These are phyloP conservation scores for Microctonus hyperodae DNA, from an alignment of 2,888 invertebrate genomes.

Conservation along the genomic window DNA sequence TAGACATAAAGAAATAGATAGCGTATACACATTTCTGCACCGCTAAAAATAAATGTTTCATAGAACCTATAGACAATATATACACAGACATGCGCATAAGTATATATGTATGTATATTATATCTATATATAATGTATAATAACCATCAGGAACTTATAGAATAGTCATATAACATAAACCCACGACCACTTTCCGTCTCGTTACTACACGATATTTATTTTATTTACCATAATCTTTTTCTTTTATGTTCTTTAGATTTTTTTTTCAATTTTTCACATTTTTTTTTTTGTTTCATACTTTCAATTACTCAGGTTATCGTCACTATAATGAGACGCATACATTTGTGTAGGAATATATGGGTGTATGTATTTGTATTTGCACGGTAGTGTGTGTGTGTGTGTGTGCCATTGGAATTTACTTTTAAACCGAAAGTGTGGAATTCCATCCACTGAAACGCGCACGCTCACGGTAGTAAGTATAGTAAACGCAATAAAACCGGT, in stretches of 20 bases:
- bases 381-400: background rate
- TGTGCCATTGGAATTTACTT: slow-evolving; percentile 38
- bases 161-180: background rate
- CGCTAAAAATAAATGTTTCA: slow-evolving; percentile 24
- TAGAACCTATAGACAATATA: slow-evolving; percentile 15
- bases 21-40: background rate
- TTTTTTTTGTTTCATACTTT: background rate
- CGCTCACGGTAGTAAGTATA: slow-evolving; percentile 8
- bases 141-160: slow-evolving; percentile 2
- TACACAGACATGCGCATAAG: background rate
- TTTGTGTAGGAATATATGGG: background rate
- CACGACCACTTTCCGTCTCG: slow-evolving; percentile 1
- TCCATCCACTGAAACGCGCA: slow-evolving; percentile 35
- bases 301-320: slow-evolving; percentile 18
- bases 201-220: background rate
- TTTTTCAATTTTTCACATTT: background rate
- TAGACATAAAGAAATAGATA: background rate
- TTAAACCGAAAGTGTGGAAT: slow-evolving; percentile 38
- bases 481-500: slow-evolving; percentile 34
- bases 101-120: background rate
- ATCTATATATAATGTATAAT: background rate
- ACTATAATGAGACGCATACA: background rate
- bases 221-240: background rate
- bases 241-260: background rate
- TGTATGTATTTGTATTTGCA: too few species aligned